Conservation (phyloP, 30 jellyfish, hydroid and myxozoan genomes). For the Aurelia aurita complex sp. Pacific region DNA sequence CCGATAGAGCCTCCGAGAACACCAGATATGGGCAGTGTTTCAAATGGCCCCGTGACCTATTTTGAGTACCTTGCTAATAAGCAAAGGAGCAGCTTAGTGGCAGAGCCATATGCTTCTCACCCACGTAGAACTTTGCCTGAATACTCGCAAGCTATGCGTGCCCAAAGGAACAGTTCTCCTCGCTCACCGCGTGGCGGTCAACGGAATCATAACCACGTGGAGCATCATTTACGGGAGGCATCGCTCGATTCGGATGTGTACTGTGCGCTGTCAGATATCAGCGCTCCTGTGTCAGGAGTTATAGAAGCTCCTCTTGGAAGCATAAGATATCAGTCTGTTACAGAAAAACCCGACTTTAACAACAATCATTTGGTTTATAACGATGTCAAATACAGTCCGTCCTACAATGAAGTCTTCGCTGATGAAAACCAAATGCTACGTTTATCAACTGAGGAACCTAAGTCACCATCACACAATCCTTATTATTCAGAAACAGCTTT, state of each 20-base stretch:
- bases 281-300: neutral
- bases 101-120: slow-evolving; percentile 49
- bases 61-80: slow-evolving; percentile 41
- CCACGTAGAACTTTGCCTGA: slow-evolving; percentile 26
- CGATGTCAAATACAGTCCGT: neutral
- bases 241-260: neutral
- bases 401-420: neutral
- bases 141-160: neutral
- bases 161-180: neutral
- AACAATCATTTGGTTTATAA: neutral
- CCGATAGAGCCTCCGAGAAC: neutral
- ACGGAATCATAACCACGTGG: neutral
- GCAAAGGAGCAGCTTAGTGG: slow-evolving; percentile 27
- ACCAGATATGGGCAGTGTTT: slow-evolving; percentile 16
- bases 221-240: neutral
- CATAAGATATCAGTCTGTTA: neutral
- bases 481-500: slow-evolving; percentile 6
- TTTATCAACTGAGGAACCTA: neutral
- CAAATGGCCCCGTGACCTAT: slow-evolving; percentile 51
- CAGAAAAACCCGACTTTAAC: neutral
- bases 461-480: neutral
- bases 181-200: neutral
- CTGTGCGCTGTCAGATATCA: neutral
- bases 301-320: neutral
- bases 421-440: neutral